These are phyloP conservation scores for Scalopus aquaticus DNA, from an alignment of 2,113 vertebrate species.

Conservation along the genomic window DNA sequence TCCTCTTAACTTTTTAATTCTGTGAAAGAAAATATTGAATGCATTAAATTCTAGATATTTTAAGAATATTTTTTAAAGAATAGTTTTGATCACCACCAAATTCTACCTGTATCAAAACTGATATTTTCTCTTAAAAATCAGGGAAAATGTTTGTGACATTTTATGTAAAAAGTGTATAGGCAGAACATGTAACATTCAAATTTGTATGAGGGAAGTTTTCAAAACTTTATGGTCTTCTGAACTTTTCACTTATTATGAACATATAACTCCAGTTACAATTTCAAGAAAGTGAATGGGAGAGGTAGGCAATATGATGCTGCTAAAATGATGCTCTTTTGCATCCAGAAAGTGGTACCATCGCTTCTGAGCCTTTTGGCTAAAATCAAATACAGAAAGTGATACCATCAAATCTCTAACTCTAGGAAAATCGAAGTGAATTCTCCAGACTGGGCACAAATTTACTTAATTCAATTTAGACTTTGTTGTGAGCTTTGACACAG, in stretches of 20 bases:
- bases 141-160: neutral
- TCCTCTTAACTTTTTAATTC: neutral
- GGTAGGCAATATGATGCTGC: neutral
- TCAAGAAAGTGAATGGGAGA: neutral
- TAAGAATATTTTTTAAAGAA: neutral
- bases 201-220: neutral
- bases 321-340: neutral
- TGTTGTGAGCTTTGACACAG: neutral
- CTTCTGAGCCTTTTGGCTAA: too few relatives aligned
- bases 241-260: neutral
- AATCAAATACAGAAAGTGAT: neutral
- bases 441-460: neutral
- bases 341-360: neutral
- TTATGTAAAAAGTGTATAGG: neutral
- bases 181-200: neutral
- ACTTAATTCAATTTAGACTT: neutral
- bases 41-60: neutral
- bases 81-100: neutral
- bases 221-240: neutral
- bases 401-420: neutral
- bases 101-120: neutral
- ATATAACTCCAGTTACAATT: neutral
- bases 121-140: neutral
- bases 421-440: neutral
- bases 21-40: neutral